Evolutionary conservation across 2,113 vertebrate genomes (phyloP).

Genomic region (Cochlearius cochlearius): DNA sequence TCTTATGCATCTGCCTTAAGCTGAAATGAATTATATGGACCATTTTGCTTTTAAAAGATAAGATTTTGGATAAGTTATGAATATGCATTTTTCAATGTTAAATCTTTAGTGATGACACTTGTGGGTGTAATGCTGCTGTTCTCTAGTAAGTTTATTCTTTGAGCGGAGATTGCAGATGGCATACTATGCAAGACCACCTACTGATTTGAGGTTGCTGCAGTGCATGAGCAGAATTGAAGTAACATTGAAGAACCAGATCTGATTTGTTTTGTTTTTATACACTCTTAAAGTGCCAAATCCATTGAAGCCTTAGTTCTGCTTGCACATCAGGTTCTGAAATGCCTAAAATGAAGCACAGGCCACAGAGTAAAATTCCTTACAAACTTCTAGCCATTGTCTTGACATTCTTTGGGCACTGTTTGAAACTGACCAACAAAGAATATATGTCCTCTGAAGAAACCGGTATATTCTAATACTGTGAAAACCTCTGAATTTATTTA

Average conservation of each 20-base stretch:
- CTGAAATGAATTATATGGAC: background rate
- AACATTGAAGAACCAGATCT: background rate
- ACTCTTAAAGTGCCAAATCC: background rate
- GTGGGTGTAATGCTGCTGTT: constrained; percentile 50
- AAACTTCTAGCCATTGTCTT: background rate
- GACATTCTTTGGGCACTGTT: background rate
- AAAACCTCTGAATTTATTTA: background rate
- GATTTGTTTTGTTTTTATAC: background rate
- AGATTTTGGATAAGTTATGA: background rate
- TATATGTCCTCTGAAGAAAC: background rate
- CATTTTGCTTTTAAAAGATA: constrained; percentile 12
- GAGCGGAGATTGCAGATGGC: constrained; percentile 26
- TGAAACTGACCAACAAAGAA: background rate
- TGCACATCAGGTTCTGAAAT: background rate
- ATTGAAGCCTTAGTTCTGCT: background rate
- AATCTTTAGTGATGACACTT: constrained; percentile 8
- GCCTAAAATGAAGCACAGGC: background rate
- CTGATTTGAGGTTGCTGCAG: constrained; percentile 1
- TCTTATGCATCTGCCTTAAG: background rate
- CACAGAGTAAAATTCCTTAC: background rate
- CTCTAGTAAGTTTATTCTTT: constrained; percentile 5
- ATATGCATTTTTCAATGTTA: constrained; percentile 13
- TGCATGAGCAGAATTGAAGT: background rate
- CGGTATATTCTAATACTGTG: background rate
- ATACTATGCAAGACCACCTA: constrained; percentile 28